These are phyloP conservation scores for Zosterops japonicus DNA, from an alignment of 2,113 vertebrate genomes.

Conservation along the genomic window DNA sequence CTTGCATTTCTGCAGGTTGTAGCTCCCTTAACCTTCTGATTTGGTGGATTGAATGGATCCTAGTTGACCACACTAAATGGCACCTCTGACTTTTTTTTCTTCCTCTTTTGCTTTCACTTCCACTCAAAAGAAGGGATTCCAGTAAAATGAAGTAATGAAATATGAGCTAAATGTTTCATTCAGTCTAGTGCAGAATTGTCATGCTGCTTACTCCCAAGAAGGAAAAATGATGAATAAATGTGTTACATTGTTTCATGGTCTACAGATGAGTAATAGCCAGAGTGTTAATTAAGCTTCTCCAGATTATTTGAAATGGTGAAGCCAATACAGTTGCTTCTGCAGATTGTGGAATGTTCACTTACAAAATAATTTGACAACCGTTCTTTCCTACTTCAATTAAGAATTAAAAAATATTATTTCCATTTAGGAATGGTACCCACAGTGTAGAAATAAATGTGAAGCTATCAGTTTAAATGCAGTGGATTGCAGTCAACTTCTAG, in stretches of 20 bases:
- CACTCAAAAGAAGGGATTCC: background rate
- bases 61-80: background rate
- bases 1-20: background rate
- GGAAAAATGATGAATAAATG: background rate
- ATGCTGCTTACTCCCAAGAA: background rate
- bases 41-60: background rate
- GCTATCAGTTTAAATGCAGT: background rate
- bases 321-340: background rate
- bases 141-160: background rate
- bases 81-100: background rate
- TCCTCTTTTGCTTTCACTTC: background rate
- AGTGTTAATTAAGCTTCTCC: background rate
- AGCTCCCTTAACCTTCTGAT: background rate
- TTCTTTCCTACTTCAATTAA: background rate
- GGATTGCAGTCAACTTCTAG: background rate
- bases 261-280: background rate
- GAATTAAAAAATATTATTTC: background rate
- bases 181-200: background rate
- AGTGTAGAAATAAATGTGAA: background rate
- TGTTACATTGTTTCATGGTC: background rate
- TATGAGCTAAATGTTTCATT: background rate
- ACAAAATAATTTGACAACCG: background rate
- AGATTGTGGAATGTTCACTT: background rate
- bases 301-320: background rate
- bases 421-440: background rate